Evolutionary conservation across 1,140 invertebrate species (phyloP).

Genomic region (Telenomus remus): DNA sequence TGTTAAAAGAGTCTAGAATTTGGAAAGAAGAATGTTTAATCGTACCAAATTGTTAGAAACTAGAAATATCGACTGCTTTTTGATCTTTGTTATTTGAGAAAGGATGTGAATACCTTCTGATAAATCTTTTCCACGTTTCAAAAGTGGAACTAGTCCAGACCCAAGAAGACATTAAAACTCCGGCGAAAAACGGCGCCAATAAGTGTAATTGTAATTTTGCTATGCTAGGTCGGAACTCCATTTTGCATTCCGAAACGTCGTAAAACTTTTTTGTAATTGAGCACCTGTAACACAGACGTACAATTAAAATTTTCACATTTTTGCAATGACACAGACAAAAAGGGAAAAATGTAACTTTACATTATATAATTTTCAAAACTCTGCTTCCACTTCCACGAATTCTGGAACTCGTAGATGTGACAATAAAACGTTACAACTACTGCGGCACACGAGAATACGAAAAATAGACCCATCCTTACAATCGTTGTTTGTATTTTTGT

Average conservation of each 20-base stretch:
- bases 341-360: slow-evolving; percentile 77
- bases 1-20: too few species aligned
- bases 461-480: slow-evolving; percentile 85
- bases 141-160: slow-evolving; percentile 90
- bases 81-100: too few species aligned
- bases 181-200: slow-evolving; percentile 86
- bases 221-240: slow-evolving; percentile 84
- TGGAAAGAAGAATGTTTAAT: too few species aligned
- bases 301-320: slow-evolving; percentile 4
- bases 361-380: slow-evolving; percentile 86
- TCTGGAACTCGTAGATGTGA: slow-evolving; percentile 86
- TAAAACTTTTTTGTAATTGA: slow-evolving; percentile 77
- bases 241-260: slow-evolving; percentile 77
- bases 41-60: too few species aligned
- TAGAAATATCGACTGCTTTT: too few species aligned
- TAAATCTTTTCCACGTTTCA: slow-evolving; percentile 88
- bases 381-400: slow-evolving; percentile 83
- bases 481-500: slow-evolving; percentile 90
- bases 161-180: slow-evolving; percentile 93
- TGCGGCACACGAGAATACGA: slow-evolving; percentile 83
- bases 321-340: background rate
- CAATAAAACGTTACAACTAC: slow-evolving; percentile 87
- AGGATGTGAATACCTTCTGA: slow-evolving; percentile 80
- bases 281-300: slow-evolving; percentile 73
- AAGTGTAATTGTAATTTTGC: slow-evolving; percentile 88